A percentile compares a stretch with the other conserved stretches of the same genome.
Conservation (phyloP, 2,888 invertebrate genomes). For the Andrena camellia region DNA sequence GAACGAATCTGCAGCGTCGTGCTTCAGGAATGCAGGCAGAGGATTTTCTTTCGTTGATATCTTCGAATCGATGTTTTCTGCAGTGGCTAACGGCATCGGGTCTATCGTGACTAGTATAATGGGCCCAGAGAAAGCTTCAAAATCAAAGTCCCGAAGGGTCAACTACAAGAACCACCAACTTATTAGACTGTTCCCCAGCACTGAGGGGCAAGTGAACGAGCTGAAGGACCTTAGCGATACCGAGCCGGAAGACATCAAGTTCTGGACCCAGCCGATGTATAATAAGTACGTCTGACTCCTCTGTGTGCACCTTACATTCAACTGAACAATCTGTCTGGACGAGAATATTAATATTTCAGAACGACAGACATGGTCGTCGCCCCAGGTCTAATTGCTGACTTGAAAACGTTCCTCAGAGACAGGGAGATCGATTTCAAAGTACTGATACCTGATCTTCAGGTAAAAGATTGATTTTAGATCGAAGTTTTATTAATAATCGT, state of each 20-base stretch:
- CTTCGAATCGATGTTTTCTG: constrained; percentile 77
- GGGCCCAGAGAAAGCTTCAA: constrained; percentile 72
- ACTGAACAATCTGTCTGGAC: neutral
- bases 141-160: constrained; percentile 64
- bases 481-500: neutral
- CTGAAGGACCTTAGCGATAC: constrained; percentile 85
- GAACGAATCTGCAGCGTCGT: neutral
- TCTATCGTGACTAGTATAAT: constrained; percentile 77
- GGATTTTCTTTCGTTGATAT: constrained; percentile 77
- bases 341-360: constrained; percentile 65
- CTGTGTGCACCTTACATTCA: neutral
- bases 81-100: constrained; percentile 76
- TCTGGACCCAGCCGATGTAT: constrained; percentile 87
- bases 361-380: constrained; percentile 91
- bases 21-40: constrained; percentile 43
- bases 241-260: constrained; percentile 87
- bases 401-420: constrained; percentile 88
- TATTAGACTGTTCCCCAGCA: constrained; percentile 85
- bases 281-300: constrained; percentile 77
- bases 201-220: constrained; percentile 84
- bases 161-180: constrained; percentile 87
- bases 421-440: constrained; percentile 89
- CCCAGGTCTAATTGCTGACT: constrained; percentile 88
- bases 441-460: constrained; percentile 91
- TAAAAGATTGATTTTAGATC: constrained; percentile 69